Percentiles rank a stretch among this genome's conserved stretches.
These are phyloP conservation scores for Hyalella azteca DNA, from an alignment of 2,888 invertebrate genomes.

Conservation along the genomic window DNA sequence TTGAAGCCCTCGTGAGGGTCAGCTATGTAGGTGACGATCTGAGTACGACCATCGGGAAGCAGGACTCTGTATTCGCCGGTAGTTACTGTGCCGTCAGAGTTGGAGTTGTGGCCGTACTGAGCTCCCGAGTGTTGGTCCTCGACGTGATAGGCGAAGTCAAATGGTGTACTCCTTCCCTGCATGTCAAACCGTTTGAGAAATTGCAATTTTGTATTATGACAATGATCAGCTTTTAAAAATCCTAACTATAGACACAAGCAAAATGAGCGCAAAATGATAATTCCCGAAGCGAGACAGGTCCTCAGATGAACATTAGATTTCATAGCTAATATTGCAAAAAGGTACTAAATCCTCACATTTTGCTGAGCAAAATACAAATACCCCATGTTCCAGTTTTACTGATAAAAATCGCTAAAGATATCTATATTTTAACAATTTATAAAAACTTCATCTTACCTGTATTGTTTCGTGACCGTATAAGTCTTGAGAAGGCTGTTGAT, in stretches of 20 bases:
- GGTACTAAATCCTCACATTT: too few species aligned
- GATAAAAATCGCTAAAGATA: background rate
- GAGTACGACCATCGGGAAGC: conserved; percentile 38
- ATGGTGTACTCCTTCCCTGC: conserved; percentile 40
- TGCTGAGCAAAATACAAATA: too few species aligned
- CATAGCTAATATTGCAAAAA: too few species aligned
- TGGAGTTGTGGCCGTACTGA: conserved; percentile 39
- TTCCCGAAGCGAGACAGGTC: too few species aligned
- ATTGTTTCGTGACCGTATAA: background rate
- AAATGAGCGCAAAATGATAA: too few species aligned
- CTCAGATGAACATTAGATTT: too few species aligned
- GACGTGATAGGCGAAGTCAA: conserved; percentile 38
- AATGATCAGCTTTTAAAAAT: too few species aligned
- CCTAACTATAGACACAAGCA: too few species aligned
- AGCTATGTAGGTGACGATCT: conserved; percentile 40
- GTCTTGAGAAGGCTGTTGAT: background rate
- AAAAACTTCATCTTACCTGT: background rate
- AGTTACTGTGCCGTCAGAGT: conserved; percentile 40
- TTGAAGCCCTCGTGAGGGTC: conserved; percentile 32
- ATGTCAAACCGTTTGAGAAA: too few species aligned
- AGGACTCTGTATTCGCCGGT: conserved; percentile 36
- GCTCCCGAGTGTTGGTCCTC: conserved; percentile 37
- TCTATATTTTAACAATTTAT: background rate
- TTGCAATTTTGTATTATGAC: too few species aligned
- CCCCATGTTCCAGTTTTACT: background rate